phyloP scores from a whole-genome alignment of 2,888 invertebrate species.

The Reticulitermes lucifugus region DNA sequence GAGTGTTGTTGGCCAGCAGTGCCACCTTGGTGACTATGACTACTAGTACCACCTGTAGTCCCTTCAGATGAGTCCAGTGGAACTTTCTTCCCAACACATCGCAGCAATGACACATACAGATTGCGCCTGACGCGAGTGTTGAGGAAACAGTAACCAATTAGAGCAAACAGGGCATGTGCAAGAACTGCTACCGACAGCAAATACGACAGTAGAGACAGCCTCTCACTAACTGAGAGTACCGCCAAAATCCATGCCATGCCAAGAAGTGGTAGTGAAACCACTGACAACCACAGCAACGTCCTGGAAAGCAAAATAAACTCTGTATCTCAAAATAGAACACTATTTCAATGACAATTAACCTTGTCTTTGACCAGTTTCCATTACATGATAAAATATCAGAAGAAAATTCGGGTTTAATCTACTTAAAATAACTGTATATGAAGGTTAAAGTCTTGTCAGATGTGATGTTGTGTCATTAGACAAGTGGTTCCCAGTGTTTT shows the following conservation, averaged over 20 bases:
- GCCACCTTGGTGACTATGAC: constrained; percentile 32
- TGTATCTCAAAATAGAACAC: not conserved
- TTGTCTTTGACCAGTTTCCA: no score
- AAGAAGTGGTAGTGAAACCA: constrained; percentile 85
- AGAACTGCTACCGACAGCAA: constrained; percentile 82
- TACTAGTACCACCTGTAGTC: constrained; percentile 60
- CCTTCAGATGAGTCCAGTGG: constrained; percentile 75
- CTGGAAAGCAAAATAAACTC: constrained; percentile 63
- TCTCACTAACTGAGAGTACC: constrained; percentile 81
- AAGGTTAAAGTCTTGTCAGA: no score
- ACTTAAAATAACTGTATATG: no score
- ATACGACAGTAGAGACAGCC: constrained; percentile 78
- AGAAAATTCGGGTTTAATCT: no score
- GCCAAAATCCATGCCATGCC: constrained; percentile 90
- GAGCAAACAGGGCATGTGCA: constrained; percentile 84
- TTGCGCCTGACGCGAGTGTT: constrained; percentile 88
- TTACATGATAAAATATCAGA: no score
- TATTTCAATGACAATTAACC: no score
- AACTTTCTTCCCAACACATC: constrained; percentile 85
- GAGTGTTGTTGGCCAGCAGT: constrained; percentile 4
- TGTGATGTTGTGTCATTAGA: no score
- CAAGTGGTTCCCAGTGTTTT: no score
- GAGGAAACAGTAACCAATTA: constrained; percentile 88
- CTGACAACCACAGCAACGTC: constrained; percentile 87
- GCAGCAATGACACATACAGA: constrained; percentile 74